Percentiles rank a stretch among this genome's conserved stretches.
Conservation (phyloP, 2,888 invertebrate species). For the Scaptomyza polygonia region DNA sequence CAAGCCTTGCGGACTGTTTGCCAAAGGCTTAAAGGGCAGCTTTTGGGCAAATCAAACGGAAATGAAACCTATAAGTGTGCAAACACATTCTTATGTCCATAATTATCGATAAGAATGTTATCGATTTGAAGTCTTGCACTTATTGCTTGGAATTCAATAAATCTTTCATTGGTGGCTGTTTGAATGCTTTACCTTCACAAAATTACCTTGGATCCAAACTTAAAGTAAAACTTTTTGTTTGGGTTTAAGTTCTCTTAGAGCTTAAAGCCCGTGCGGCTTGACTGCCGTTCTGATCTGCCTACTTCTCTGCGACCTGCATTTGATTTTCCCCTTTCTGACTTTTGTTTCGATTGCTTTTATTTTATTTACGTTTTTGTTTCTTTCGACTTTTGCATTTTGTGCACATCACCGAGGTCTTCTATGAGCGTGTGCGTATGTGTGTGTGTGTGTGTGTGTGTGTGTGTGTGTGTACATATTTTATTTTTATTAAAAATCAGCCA, state of each 20-base stretch:
- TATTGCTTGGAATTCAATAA: too few species aligned
- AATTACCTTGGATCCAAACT: too few species aligned
- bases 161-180: too few species aligned
- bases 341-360: conserved; percentile 43
- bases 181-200: too few species aligned
- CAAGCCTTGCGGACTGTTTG: conserved; percentile 29
- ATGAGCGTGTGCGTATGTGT: conserved; percentile 2
- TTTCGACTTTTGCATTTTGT: conserved; percentile 52
- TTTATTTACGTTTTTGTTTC: conserved; percentile 33
- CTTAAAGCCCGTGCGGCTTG: conserved; percentile 22
- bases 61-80: not conserved
- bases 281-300: not conserved
- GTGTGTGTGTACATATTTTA: conserved; percentile 44
- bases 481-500: conserved; percentile 68
- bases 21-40: conserved; percentile 41
- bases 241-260: too few species aligned
- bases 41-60: conserved; percentile 16
- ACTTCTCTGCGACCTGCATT: not conserved
- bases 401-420: conserved; percentile 6
- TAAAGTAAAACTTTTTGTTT: too few species aligned
- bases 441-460: not conserved
- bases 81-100: not conserved
- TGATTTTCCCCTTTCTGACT: conserved; percentile 29
- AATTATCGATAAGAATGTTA: conserved; percentile 10
- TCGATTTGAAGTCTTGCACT: not conserved